Evolutionary conservation across 1,140 invertebrate species (phyloP), one percentile per base, ranked within the genome.

Genomic region (Cherax quadricarinatus): DNA sequence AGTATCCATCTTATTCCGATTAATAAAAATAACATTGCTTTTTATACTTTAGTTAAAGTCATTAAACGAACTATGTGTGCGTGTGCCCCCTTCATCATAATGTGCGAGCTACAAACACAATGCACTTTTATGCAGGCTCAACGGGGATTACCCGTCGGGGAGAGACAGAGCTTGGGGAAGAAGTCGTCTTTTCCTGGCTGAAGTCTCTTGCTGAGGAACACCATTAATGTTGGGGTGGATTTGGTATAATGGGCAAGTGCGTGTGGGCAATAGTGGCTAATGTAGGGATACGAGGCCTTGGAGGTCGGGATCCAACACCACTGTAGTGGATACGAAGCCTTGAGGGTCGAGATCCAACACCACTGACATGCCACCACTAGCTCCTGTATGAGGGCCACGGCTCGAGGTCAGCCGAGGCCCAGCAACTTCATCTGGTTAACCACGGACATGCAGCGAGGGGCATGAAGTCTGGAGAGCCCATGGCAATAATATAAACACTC

Each of bases 1-100:
- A 60, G 53, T 83, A 60, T 79, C 83, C 85, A 73, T 10, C 78
- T 91, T 86, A 79, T 91, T 86, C 89, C 89, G 66, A 91, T 91
- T 91, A 66, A 87, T 70, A 79, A 78, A 91, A 91, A 83, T 90
- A 80, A 91, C 62, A 81, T 62, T 86, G 78, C 79, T 80, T 86
- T 75, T 91, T 80, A 83, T 84, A 83, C 81, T 89, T 83, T 70
- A 73, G 51, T 62, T 49, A 82, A 89, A 89, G 53, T 89, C 88
- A 84, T 80, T 89, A 83, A 89, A 89, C 66, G 24, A 73, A 83
- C 66, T 48, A 57, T 57, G 70, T 89, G 88, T 89, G 73, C 73
- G 49, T 89, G 88, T 81, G 66, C 81, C 53, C 73, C 51, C 73
- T 53, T 30, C 85, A 49, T 51, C 78, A 86, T 81, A 53, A 78